Base-by-base conservation (phyloP, 1,140 invertebrate species). In the Nephila pilipes region DNA sequence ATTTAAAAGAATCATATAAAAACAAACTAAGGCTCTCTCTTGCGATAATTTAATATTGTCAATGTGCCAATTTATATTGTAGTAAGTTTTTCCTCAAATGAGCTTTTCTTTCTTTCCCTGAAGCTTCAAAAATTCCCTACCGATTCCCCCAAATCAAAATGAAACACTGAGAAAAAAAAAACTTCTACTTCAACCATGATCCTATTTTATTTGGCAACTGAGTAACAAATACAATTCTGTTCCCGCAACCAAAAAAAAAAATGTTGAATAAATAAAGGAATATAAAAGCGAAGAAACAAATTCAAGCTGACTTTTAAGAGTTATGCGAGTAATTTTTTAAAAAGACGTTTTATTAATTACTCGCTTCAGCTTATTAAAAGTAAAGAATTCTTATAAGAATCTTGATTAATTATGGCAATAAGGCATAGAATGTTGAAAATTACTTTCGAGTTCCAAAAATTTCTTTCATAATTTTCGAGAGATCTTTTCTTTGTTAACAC, bases 321-420 rank as follows among this genome's bases (percentile, higher is more conserved):
- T 87, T 60, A 60, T 38, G 25, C 20, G n/a, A n/a, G n/a, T n/a
- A 60, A 32, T 60, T 87, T 87, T 54, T 60, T 58, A 60, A 87
- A 87, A 87, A 87, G 46, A 36, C 85, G 85, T 87, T 87, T 87
- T 87, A 87, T 87, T 87, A 87, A 87, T 87, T 87, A 87, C 85
- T 87, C 58, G 32, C 55, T 60, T 36, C 85, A 60, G 85, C 85
- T 87, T 87, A 87, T 87, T 87, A 87, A 87, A 63, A 87, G 85
- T 60, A 87, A 87, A 87, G 85, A n/a, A n/a, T 85, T 85, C 57
- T 60, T 87, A 87, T 87, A 87, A 87, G 85, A 87, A 87, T 87
- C 85, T 87, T 87, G 85, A 87, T 87, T 87, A 87, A 87, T 87
- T 87, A 60, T 54, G 55, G 85, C n/a, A n/a, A n/a, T 85, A 85